Conservation (phyloP, 2,113 vertebrate species). For the Chloroceryle aenea region DNA sequence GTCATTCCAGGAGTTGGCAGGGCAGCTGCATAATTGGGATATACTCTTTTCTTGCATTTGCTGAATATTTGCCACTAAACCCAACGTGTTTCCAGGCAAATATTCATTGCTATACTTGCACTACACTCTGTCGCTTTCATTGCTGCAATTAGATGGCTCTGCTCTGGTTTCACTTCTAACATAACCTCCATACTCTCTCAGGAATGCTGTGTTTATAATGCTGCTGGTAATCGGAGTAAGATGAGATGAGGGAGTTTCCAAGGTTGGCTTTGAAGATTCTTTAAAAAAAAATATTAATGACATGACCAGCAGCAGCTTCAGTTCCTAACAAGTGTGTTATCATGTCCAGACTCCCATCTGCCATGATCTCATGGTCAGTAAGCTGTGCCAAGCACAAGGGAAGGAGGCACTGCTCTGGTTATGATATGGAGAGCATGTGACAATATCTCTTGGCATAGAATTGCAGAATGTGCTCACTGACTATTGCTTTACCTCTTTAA, state of each 20-base stretch:
- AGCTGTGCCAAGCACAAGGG: slow-evolving; percentile 15
- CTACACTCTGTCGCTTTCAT: not conserved
- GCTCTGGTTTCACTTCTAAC: not conserved
- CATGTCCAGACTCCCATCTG: slow-evolving; percentile 62
- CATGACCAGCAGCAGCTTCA: slow-evolving; percentile 17
- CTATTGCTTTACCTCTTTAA: slow-evolving; percentile 39
- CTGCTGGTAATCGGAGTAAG: not conserved
- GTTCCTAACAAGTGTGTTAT: not conserved
- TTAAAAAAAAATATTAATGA: not conserved
- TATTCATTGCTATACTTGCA: not conserved
- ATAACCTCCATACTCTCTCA: not conserved
- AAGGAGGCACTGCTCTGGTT: slow-evolving; percentile 20
- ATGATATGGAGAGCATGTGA: not conserved
- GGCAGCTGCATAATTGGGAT: accelerated
- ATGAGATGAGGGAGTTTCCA: slow-evolving; percentile 39
- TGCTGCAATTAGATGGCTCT: not conserved
- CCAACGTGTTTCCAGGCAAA: not conserved
- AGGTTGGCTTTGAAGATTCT: slow-evolving; percentile 17
- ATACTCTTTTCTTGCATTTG: not conserved
- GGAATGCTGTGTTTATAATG: not conserved
- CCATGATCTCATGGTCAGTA: slow-evolving; percentile 53
- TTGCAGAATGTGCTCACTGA: not conserved
- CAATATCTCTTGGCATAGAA: slow-evolving; percentile 37
- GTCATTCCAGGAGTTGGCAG: not conserved
- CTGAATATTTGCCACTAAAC: not conserved